These are phyloP conservation scores for Macropis europaea DNA, from an alignment of 2,888 invertebrate genomes.

Conservation along the genomic window DNA sequence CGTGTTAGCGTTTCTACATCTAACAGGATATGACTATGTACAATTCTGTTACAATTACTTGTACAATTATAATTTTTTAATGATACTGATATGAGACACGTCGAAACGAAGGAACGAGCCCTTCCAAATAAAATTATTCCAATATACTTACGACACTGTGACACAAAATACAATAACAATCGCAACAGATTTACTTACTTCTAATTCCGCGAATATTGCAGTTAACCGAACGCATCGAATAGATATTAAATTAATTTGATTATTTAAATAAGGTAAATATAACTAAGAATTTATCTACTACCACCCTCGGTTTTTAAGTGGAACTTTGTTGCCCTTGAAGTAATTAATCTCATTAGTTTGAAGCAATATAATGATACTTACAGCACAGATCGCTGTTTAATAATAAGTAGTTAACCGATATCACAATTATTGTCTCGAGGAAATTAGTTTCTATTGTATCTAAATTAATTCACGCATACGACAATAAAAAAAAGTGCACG, in stretches of 20 bases:
- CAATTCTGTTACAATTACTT: slow-evolving; percentile 11
- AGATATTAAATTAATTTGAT: neutral
- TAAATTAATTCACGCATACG: neutral
- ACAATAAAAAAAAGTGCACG: neutral
- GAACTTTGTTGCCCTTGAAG: slow-evolving; percentile 1
- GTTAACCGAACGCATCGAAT: neutral
- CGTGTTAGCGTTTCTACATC: slow-evolving; percentile 69
- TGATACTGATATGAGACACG: neutral
- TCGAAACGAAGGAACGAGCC: neutral
- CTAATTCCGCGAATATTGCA: slow-evolving; percentile 7
- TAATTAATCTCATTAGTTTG: slow-evolving; percentile 29
- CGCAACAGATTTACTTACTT: neutral
- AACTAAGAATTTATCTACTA: neutral
- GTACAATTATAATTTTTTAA: slow-evolving; percentile 7
- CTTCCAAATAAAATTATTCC: neutral
- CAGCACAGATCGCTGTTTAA: slow-evolving; percentile 3
- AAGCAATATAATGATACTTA: slow-evolving; percentile 16
- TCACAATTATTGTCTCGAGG: slow-evolving; percentile 51
- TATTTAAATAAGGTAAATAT: slow-evolving; percentile 3
- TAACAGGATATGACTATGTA: slow-evolving; percentile 71
- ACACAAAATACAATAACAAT: neutral
- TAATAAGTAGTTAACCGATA: slow-evolving; percentile 50
- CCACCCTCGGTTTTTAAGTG: neutral
- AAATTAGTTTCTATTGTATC: slow-evolving; percentile 15
- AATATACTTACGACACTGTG: neutral